Evolutionary conservation across 2,113 vertebrate species (phyloP).

Genomic region (Motacilla tschutschensis): DNA sequence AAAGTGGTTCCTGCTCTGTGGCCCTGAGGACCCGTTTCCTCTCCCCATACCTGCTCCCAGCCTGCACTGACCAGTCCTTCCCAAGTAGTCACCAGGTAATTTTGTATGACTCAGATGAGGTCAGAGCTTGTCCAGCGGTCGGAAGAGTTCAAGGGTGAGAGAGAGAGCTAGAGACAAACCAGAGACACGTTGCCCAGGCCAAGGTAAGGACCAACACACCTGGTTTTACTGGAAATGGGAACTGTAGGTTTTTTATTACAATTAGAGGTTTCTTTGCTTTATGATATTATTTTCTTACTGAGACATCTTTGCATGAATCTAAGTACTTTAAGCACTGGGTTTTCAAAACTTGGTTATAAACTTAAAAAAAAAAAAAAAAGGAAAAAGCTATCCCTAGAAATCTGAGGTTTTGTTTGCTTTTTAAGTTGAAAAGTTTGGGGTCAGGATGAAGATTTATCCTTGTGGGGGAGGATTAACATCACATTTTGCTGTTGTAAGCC

Average conservation of each 20-base stretch:
- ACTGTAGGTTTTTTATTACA: fast-evolving
- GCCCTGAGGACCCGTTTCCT: background rate
- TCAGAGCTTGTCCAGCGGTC: background rate
- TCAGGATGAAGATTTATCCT: background rate
- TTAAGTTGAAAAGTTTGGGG: background rate
- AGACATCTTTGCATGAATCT: background rate
- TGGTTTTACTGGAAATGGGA: background rate
- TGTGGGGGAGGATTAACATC: background rate
- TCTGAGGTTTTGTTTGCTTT: background rate
- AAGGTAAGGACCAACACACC: background rate
- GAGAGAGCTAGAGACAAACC: background rate
- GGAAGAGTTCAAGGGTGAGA: background rate
- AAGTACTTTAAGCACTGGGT: background rate
- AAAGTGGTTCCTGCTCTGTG: background rate
- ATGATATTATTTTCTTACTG: background rate
- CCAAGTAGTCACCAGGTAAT: background rate
- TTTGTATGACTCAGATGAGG: background rate
- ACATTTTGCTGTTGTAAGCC: background rate
- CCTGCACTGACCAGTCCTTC: background rate
- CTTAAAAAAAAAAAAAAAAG: background rate
- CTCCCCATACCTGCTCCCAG: background rate
- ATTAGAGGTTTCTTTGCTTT: background rate
- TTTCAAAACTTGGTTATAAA: background rate
- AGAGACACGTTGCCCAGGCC: fast-evolving
- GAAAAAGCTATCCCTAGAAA: background rate